Evolutionary conservation across 2,888 invertebrate genomes (phyloP).

Genomic region (Melitaea athalia): DNA sequence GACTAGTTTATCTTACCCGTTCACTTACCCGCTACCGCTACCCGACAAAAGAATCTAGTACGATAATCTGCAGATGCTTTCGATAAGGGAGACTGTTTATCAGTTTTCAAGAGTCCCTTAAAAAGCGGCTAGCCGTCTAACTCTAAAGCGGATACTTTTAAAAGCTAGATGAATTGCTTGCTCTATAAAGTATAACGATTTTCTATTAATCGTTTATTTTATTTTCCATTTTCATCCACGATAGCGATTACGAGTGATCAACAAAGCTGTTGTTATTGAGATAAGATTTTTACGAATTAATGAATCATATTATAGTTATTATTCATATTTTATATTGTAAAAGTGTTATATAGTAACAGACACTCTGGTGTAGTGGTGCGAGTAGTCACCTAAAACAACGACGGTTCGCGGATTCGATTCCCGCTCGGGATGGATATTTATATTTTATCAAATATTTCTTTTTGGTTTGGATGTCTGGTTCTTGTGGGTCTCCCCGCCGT

Average conservation of each 20-base stretch:
- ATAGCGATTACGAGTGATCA: background rate
- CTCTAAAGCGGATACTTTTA: slow-evolving; percentile 26
- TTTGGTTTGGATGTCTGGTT: too few species aligned
- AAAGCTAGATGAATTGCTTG: slow-evolving; percentile 22
- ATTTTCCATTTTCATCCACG: background rate
- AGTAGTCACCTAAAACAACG: too few species aligned
- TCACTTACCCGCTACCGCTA: slow-evolving; percentile 50
- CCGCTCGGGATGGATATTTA: too few species aligned
- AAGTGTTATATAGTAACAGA: too few species aligned
- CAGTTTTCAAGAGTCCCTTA: slow-evolving; percentile 32
- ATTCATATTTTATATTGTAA: too few species aligned
- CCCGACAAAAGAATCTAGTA: slow-evolving; percentile 65
- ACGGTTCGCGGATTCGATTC: too few species aligned
- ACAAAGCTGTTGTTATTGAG: background rate
- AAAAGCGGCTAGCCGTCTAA: slow-evolving; percentile 25
- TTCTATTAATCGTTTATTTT: slow-evolving; percentile 4
- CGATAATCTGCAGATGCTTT: slow-evolving; percentile 64
- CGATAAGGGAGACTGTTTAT: slow-evolving; percentile 38
- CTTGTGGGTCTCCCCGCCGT: too few species aligned
- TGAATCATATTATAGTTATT: too few species aligned
- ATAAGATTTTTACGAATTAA: background rate
- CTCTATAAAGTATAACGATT: slow-evolving; percentile 5
- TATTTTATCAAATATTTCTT: too few species aligned
- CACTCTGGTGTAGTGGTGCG: too few species aligned
- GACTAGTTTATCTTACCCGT: slow-evolving; percentile 75